A percentile compares a stretch with the other conserved stretches of the same genome.
Conservation (phyloP, 2,113 vertebrate species). For the Varanus komodoensis region DNA sequence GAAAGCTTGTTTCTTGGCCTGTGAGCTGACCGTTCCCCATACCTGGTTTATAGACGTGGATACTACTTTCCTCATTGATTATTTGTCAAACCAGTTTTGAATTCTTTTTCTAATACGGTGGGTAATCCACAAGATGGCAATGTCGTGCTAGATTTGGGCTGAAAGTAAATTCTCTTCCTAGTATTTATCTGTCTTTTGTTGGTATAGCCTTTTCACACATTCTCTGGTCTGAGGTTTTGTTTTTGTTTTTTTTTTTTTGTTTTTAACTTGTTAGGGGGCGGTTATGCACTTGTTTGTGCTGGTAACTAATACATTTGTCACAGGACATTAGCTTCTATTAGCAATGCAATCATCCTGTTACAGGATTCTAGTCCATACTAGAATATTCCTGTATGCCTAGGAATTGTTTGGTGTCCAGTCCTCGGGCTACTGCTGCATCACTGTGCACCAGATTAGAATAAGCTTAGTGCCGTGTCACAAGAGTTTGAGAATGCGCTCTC, state of each 20-base stretch:
- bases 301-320: background rate
- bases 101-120: constrained; percentile 7
- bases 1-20: no score
- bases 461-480: background rate
- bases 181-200: background rate
- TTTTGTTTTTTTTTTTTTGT: no score
- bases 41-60: background rate
- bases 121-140: constrained; percentile 64
- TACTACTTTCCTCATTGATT: background rate
- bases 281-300: background rate
- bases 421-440: background rate
- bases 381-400: background rate
- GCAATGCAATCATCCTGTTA: background rate
- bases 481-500: background rate
- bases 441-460: background rate
- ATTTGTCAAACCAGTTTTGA: background rate
- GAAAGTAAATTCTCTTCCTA: background rate
- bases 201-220: background rate
- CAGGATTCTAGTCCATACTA: background rate
- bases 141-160: constrained; percentile 49
- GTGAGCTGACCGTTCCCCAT: no score
- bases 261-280: no score
- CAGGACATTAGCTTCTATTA: background rate
- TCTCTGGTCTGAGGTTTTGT: no score
- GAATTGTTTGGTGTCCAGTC: background rate